Evolutionary conservation across 2,888 invertebrate species (phyloP).

Genomic region (Colletes collaris): DNA sequence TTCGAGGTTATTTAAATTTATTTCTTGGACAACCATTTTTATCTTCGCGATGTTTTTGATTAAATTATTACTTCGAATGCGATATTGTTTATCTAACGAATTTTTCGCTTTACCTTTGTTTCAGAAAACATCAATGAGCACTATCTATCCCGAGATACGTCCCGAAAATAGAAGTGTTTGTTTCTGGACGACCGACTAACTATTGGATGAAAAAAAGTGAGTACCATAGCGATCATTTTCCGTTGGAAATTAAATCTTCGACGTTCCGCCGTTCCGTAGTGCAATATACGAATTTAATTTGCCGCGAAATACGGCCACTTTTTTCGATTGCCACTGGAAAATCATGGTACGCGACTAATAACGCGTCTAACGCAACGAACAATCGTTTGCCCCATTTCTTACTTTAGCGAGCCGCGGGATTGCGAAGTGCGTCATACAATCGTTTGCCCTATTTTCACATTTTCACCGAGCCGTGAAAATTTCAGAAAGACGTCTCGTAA

Average conservation of each 20-base stretch:
- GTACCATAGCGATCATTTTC: conserved; percentile 5
- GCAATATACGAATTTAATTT: not conserved
- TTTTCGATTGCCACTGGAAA: not conserved
- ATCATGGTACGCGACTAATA: not conserved
- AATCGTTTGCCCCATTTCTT: not conserved
- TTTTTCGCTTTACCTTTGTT: conserved; percentile 21
- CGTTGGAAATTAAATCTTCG: not conserved
- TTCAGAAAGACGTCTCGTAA: not conserved
- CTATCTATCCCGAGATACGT: conserved; percentile 5
- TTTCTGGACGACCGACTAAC: conserved; percentile 59
- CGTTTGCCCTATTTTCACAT: conserved; percentile 2
- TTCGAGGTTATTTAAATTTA: conserved; percentile 8
- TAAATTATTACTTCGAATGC: conserved; percentile 4
- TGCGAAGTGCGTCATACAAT: conserved; percentile 15
- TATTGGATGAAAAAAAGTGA: conserved; percentile 52
- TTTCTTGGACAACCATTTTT: not conserved
- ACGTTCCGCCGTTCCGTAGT: not conserved
- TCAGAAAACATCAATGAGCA: conserved; percentile 57
- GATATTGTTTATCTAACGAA: no score
- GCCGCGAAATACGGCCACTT: not conserved
- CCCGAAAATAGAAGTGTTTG: conserved; percentile 44
- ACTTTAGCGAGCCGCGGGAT: not conserved
- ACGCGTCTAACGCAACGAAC: not conserved
- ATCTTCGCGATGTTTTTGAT: conserved; percentile 1
- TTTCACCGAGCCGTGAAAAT: not conserved